Conservation (phyloP, 2,888 invertebrate species). For the Diaperis boleti region DNA sequence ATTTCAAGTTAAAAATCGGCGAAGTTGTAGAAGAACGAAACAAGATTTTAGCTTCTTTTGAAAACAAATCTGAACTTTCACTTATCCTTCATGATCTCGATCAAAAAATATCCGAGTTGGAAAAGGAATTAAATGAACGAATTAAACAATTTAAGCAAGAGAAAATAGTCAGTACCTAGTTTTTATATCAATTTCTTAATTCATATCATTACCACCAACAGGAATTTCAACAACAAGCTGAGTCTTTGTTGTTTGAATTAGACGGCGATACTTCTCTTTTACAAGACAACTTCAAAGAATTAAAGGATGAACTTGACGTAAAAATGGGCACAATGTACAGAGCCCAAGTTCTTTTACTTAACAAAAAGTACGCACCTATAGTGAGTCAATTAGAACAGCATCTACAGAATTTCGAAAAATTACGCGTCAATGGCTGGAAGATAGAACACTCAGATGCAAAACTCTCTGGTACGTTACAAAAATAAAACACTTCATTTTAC, state of each 20-base stretch:
- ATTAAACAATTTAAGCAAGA: slow-evolving; percentile 53
- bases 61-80: slow-evolving; percentile 47
- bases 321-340: slow-evolving; percentile 50
- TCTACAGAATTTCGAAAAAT: slow-evolving; percentile 49
- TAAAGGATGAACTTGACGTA: slow-evolving; percentile 53
- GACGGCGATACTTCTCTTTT: slow-evolving; percentile 52
- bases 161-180: slow-evolving; percentile 46
- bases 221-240: slow-evolving; percentile 56
- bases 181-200: background rate
- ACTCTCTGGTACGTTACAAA: slow-evolving; percentile 47
- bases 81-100: slow-evolving; percentile 52
- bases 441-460: slow-evolving; percentile 46
- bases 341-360: slow-evolving; percentile 49
- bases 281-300: slow-evolving; percentile 48
- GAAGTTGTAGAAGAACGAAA: slow-evolving; percentile 50
- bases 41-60: slow-evolving; percentile 42
- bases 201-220: slow-evolving; percentile 28
- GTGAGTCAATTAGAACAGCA: slow-evolving; percentile 49
- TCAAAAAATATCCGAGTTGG: slow-evolving; percentile 52
- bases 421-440: slow-evolving; percentile 54
- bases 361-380: slow-evolving; percentile 48
- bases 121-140: slow-evolving; percentile 52
- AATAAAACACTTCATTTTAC: slow-evolving; percentile 32
- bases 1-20: slow-evolving; percentile 53
- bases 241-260: slow-evolving; percentile 49